Evolutionary conservation across 2,888 invertebrate species (phyloP).

Genomic region (Aphelenchoides bicaudatus): DNA sequence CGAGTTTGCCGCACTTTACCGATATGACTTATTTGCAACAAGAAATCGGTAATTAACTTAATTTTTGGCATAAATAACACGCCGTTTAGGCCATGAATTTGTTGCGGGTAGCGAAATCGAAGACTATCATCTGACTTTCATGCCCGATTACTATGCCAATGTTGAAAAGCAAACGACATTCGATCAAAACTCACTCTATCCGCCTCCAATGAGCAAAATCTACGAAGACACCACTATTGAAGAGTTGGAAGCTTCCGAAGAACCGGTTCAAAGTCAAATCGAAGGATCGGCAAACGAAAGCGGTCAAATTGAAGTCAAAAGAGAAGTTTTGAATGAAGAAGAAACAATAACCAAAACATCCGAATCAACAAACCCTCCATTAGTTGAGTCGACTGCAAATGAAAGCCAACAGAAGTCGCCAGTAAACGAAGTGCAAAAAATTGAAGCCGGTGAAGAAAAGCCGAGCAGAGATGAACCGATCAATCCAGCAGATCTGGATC

Average conservation of each 20-base stretch:
- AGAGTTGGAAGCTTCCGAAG: constrained; percentile 12
- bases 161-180: constrained; percentile 28
- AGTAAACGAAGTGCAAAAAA: neutral
- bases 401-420: neutral
- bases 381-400: neutral
- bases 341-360: neutral
- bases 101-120: constrained; percentile 38
- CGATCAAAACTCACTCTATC: constrained; percentile 29
- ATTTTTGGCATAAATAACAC: neutral
- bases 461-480: neutral
- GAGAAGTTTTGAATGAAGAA: constrained; percentile 1
- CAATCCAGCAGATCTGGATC: constrained; percentile 1
- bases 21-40: constrained; percentile 20
- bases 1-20: constrained; percentile 28
- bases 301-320: neutral
- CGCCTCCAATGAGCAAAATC: constrained; percentile 30
- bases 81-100: constrained; percentile 20
- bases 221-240: constrained; percentile 26
- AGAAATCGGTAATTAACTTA: neutral
- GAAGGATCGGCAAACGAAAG: neutral
- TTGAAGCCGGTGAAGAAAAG: neutral
- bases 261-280: neutral
- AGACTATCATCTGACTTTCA: constrained; percentile 34
- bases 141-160: constrained; percentile 38
- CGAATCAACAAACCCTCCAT: neutral